Conservation (phyloP, 2,888 invertebrate species). For the Spodoptera exigua region DNA sequence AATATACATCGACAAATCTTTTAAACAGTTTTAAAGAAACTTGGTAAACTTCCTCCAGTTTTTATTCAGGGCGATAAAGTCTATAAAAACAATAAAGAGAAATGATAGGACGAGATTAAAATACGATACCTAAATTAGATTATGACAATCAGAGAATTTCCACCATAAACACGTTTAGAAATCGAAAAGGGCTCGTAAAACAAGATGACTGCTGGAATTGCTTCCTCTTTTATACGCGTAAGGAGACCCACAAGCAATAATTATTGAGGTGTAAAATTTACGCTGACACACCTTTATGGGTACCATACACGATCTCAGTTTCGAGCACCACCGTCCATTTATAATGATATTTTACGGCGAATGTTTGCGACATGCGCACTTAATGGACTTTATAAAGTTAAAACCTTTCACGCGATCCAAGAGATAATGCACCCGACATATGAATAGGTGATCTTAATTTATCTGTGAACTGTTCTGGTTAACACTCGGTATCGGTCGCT, state of each 20-base stretch:
- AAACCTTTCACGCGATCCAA: constrained; percentile 79
- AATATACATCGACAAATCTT: constrained; percentile 12
- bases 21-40: neutral
- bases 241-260: constrained; percentile 72
- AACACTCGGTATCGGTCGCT: constrained; percentile 78
- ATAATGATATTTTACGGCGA: constrained; percentile 74
- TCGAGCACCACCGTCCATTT: constrained; percentile 64
- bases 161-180: constrained; percentile 75
- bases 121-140: constrained; percentile 59
- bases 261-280: constrained; percentile 83
- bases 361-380: constrained; percentile 78
- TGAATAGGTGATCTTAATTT: constrained; percentile 88
- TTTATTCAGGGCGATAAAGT: constrained; percentile 34
- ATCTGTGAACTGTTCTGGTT: constrained; percentile 83
- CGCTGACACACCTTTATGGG: constrained; percentile 78
- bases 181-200: constrained; percentile 79
- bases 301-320: constrained; percentile 57
- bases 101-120: constrained; percentile 41
- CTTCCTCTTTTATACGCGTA: constrained; percentile 75
- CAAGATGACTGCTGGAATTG: constrained; percentile 77
- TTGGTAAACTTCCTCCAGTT: constrained; percentile 9
- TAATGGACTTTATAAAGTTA: constrained; percentile 82
- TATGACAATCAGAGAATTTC: constrained; percentile 68
- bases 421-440: constrained; percentile 82
- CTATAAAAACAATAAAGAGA: constrained; percentile 35